Base-by-base conservation (phyloP, 2,113 vertebrate genomes). In the Pollachius pollachius region DNA sequence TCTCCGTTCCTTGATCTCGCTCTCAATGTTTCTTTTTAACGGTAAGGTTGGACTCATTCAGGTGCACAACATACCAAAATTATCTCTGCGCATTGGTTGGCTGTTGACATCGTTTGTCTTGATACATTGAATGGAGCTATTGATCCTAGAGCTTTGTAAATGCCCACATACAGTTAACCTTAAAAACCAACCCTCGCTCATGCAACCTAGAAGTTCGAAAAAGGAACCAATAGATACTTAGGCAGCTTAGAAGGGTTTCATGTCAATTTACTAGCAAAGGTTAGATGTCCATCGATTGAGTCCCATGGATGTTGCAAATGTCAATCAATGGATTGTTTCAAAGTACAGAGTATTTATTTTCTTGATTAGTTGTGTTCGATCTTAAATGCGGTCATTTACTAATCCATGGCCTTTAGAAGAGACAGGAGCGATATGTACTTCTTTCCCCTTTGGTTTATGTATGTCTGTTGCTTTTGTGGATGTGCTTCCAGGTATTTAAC, bases 281-380 rank as follows among this genome's bases (percentile, higher is more conserved):
- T 67, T 71, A 71, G 71, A 67, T 77, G 62, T 79, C 70, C 70
- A 80, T 81, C 69, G 79, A 84, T 79, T 84, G 64, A 52, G 37
- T 66, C 68, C 76, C 37, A 52, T 54, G 71, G 58, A 77, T 64
- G 69, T 71, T 77, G 70, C 62, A 81, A 81, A 84, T 81, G 79
- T 25, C 67, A 79, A 75, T 81, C 76, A 70, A 77, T 81, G 60
- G 27, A 66, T 64, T 68, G 63, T 71, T 78, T 41, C 63, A 65
- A 81, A 66, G 63, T 65, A 67, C 57, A 67, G 19, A 64, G 76
- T 65, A 41, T 77, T 74, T 68, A 70, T 65, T 74, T 79, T 66
- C 67, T 64, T 66, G 64, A 52, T 67, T 72, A 15, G 9, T 21
- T 21, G 30, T 71, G 2, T 1, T 72, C 15, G 72, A 75, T 75